phyloP scores from a whole-genome alignment of 2,797 vertebrate species.

The Brachyalestes nurse region DNA sequence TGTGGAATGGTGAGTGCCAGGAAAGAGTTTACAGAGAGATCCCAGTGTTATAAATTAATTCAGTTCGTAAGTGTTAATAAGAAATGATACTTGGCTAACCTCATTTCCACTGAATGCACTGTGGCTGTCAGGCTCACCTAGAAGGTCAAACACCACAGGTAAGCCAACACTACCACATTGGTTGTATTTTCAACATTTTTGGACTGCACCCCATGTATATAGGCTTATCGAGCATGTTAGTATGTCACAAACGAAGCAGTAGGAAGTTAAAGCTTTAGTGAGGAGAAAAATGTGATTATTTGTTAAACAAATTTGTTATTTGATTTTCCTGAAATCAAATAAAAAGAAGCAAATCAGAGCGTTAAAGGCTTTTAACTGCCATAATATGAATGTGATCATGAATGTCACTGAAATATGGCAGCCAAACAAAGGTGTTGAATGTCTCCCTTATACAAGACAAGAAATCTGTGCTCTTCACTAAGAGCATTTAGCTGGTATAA shows the following conservation, averaged over 20 bases:
- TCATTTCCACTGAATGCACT: constrained; percentile 28
- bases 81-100: constrained; percentile 54
- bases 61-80: background rate
- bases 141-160: constrained; percentile 62
- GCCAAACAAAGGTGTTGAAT: background rate
- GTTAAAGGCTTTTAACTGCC: background rate
- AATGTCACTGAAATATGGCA: no score
- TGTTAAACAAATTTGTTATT: background rate
- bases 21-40: background rate
- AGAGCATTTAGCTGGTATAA: background rate
- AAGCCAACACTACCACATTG: constrained; percentile 18
- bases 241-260: background rate
- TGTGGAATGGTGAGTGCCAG: background rate
- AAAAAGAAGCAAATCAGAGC: no score
- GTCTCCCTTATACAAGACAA: background rate
- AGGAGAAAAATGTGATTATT: background rate
- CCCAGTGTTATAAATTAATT: background rate
- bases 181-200: background rate
- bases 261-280: background rate
- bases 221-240: background rate
- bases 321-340: background rate
- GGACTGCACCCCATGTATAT: background rate
- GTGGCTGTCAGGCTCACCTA: constrained; percentile 52
- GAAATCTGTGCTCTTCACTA: background rate
- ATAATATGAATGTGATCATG: no score